phyloP scores from a whole-genome alignment of 2,113 vertebrate genomes.

The Atrichornis clamosus region DNA sequence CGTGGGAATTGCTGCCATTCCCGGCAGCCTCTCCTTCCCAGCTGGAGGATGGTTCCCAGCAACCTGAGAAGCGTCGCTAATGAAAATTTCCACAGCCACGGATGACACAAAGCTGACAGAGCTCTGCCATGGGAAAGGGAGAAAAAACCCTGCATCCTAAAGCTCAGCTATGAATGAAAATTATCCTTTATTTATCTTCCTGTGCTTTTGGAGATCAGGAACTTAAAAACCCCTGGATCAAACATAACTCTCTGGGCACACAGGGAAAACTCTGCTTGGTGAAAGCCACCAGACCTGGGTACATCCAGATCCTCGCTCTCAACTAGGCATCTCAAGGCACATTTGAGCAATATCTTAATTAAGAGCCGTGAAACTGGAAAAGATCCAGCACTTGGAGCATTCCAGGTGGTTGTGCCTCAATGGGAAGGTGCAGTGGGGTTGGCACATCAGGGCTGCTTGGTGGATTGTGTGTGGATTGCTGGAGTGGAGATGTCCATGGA shows the following conservation, averaged over 20 bases:
- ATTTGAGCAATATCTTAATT: not conserved
- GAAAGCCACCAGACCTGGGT: not conserved
- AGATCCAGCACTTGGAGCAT: not conserved
- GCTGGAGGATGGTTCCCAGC: not conserved
- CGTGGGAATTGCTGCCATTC: not conserved
- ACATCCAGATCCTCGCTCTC: not conserved
- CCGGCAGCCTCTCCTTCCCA: not conserved
- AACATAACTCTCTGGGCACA: not conserved
- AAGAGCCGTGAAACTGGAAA: not conserved
- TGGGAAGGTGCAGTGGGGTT: not conserved
- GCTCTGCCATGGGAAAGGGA: not conserved
- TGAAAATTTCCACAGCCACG: not conserved
- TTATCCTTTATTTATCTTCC: not conserved
- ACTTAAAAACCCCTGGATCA: not conserved
- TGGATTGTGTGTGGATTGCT: not conserved
- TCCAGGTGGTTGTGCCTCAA: not conserved
- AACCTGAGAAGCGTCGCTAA: not conserved
- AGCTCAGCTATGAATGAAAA: not conserved
- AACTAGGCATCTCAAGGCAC: not conserved
- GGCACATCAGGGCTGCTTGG: not conserved
- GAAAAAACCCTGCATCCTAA: not conserved
- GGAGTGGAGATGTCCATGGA: not conserved
- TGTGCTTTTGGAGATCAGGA: not conserved
- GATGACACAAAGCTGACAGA: not conserved
- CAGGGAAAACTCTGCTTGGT: fast-evolving